A percentile compares a stretch with the other conserved stretches of the same genome.
Conservation (phyloP, 2,888 invertebrate species). For the Ametastegia equiseti region DNA sequence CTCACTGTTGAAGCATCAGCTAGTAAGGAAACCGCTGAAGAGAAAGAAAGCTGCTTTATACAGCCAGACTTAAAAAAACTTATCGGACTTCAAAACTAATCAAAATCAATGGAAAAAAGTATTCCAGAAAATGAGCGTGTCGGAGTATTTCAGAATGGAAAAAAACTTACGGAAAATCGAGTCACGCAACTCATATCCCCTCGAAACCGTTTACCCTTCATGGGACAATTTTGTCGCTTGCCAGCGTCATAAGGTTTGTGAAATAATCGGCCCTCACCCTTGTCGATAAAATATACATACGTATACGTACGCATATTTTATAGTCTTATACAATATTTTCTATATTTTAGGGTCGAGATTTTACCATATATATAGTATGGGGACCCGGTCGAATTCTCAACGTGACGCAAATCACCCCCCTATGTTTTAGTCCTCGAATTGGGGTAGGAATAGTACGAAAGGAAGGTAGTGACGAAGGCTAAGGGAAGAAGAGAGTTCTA, state of each 20-base stretch:
- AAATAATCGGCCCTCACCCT: not conserved
- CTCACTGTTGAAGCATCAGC: too few relatives aligned
- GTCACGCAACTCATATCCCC: not conserved
- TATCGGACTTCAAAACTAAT: not conserved
- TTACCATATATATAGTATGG: not conserved
- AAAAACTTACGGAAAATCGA: not conserved
- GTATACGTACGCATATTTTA: not conserved
- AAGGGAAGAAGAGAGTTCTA: not conserved
- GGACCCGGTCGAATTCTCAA: not conserved
- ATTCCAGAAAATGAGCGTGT: constrained; percentile 3
- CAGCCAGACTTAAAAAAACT: not conserved
- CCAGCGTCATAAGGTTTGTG: not conserved
- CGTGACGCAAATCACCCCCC: not conserved
- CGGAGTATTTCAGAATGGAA: not conserved
- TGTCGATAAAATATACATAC: not conserved
- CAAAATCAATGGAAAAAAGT: not conserved
- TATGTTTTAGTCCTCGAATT: not conserved
- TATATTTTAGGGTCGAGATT: not conserved
- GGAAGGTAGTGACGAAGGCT: not conserved
- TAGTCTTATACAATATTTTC: not conserved
- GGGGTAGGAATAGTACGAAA: constrained; percentile 1
- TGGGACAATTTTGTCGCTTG: not conserved
- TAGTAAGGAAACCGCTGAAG: too few relatives aligned
- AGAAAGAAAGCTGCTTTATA: not conserved
- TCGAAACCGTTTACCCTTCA: not conserved